Evolutionary conservation across 2,797 vertebrate genomes (phyloP).

Genomic region (Halcyon smyrnensis): DNA sequence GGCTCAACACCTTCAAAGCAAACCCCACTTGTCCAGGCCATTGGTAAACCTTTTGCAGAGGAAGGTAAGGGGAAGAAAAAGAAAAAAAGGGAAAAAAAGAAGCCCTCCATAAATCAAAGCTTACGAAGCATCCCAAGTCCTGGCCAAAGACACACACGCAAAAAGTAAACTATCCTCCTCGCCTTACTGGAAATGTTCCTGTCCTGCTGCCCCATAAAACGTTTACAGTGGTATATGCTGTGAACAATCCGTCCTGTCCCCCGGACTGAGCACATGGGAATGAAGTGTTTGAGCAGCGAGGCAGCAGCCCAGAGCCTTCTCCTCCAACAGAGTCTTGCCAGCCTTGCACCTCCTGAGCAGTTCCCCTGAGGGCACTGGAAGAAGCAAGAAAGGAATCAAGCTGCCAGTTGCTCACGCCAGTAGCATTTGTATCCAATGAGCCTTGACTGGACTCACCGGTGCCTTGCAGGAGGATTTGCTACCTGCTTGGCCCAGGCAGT

Average conservation of each 20-base stretch:
- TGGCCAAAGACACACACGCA: not conserved
- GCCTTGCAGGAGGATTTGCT: not conserved
- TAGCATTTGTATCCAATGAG: rapidly evolving
- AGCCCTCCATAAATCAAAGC: conserved; percentile 7
- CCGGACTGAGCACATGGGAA: not conserved
- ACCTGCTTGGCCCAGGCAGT: not conserved
- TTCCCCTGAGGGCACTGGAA: not conserved
- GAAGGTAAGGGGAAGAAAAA: not conserved
- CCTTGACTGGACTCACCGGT: not conserved
- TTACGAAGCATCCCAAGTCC: not conserved
- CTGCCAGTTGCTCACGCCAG: not conserved
- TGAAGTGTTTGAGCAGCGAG: conserved; percentile 10
- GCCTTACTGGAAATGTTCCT: conserved; percentile 54
- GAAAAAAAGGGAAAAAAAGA: not conserved
- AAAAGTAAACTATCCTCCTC: conserved; percentile 12
- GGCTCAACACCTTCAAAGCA: not conserved
- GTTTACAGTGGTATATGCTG: not conserved
- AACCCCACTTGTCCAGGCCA: not conserved
- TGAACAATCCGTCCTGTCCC: not conserved
- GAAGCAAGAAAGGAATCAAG: not conserved
- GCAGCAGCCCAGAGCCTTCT: not conserved
- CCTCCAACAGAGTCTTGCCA: conserved; percentile 9
- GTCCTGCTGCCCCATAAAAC: not conserved
- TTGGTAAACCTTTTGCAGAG: not conserved
- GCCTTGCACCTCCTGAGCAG: not conserved